Evolutionary conservation across 1,140 invertebrate genomes (phyloP).

Genomic region (Oryctes rhinoceros): DNA sequence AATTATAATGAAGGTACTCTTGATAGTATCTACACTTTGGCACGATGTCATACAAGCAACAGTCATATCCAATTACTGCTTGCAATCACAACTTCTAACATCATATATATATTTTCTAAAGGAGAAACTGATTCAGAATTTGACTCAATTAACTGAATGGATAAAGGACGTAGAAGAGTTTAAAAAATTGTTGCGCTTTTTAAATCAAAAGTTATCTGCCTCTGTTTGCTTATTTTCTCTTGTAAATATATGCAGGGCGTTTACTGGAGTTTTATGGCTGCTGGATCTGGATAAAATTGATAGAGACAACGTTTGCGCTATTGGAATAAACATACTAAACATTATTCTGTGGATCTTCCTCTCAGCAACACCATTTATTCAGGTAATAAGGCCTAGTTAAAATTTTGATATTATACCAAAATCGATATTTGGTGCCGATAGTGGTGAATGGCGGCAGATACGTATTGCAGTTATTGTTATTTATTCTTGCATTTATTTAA

Average conservation of each 20-base stretch:
- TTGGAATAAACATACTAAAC: constrained; percentile 71
- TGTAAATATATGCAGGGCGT: constrained; percentile 76
- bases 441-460: too few species aligned
- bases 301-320: constrained; percentile 64
- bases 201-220: constrained; percentile 77
- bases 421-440: too few species aligned
- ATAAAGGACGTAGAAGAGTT: constrained; percentile 83
- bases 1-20: constrained; percentile 66
- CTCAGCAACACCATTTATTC: constrained; percentile 73
- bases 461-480: too few species aligned
- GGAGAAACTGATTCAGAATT: constrained; percentile 75
- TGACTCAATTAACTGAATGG: constrained; percentile 75
- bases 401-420: not conserved
- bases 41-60: constrained; percentile 82
- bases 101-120: constrained; percentile 75
- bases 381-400: constrained; percentile 62
- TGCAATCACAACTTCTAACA: constrained; percentile 79
- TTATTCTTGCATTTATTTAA: too few species aligned
- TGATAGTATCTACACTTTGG: constrained; percentile 74
- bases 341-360: constrained; percentile 74
- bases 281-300: constrained; percentile 68
- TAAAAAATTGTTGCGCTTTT: constrained; percentile 75
- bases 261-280: constrained; percentile 73
- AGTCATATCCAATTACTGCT: constrained; percentile 79
- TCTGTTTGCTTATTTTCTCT: constrained; percentile 78